Base-by-base conservation (phyloP, 2,113 vertebrate species). In the Semnornis frantzii region DNA sequence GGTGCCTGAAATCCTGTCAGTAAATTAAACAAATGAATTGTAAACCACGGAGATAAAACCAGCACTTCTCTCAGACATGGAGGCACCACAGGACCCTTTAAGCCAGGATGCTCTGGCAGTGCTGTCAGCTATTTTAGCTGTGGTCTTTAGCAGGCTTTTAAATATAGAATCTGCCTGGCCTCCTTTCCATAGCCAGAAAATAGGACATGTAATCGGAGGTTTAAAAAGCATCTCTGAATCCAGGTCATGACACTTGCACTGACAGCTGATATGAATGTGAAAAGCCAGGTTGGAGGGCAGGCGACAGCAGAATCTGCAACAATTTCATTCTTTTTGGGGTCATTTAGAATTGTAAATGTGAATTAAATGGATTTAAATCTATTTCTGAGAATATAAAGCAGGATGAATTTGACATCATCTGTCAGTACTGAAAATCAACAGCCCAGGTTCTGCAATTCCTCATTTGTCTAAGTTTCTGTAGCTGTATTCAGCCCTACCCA, bases 81-180 rank as follows among this genome's bases (percentile, higher is more conserved):
- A 60, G 39, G 16, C 48, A 57, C 65, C 20, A 3, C 20, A 33
- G 54, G 89, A 59, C 80, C 30, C 57, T 79, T 85, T 64, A 66
- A 91, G 34, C 33, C 50, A 23, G 4, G 34, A 2, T 30, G 37
- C 30, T 85, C 46, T 58, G 42, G 17, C 85, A 46, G n/a, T 24
- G 13, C 58, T 52, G 42, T 60, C 85, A 60, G 69, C 79, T 92
- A n/a, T 95, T 92, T 75, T 57, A 90, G 57, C 70, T 4, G 5
- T 4, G 21, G 31, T 85, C 69, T 92, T 95, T 75, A 93, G 64
- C n/a, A 85, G 27, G 54, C 73, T 86, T 92, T 90, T 92, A 94
- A 95, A 95, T 85, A 93, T 86, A 90, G 92, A 90, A 91, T 91
- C 87, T 91, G 90, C 89, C 96, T 95, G 94, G 93, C 96, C 93